Evolutionary conservation across 37 sponge, comb jelly and placozoan genomes (phyloP), one percentile per base, ranked within the genome.

Genomic region (Agelas oroides): DNA sequence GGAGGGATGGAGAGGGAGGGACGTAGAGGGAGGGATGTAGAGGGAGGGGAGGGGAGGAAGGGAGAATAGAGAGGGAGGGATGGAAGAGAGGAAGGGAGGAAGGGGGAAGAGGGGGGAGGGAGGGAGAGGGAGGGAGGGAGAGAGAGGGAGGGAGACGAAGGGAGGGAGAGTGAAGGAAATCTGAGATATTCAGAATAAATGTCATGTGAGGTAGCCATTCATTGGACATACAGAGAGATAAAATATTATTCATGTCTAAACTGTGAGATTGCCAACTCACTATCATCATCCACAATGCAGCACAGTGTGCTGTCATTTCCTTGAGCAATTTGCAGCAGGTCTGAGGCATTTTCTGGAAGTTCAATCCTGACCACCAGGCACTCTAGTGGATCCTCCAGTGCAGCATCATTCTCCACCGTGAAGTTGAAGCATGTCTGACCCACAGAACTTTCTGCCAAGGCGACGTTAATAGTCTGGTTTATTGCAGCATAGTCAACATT

Each of bases 211-310:
- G n/a, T n/a, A n/a, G n/a, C n/a, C n/a, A n/a, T n/a, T n/a, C n/a
- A n/a, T n/a, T n/a, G n/a, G n/a, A n/a, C n/a, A n/a, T n/a, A n/a
- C n/a, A n/a, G n/a, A n/a, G n/a, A n/a, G n/a, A n/a, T n/a, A n/a
- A n/a, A n/a, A n/a, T n/a, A n/a, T n/a, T n/a, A n/a, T n/a, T n/a
- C n/a, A n/a, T n/a, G n/a, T n/a, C n/a, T n/a, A n/a, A n/a, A n/a
- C n/a, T n/a, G n/a, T n/a, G n/a, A n/a, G n/a, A n/a, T n/a, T 31
- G 28, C 40, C n/a, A 60, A 32, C 84, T 28, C 66, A 84, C 84
- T 55, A 53, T 84, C 76, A 75, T 84, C 75, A 32, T 84, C 76
- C 34, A 21, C 37, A 64, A 84, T 84, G 76, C 61, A 73, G 52
- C 73, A 39, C n/a, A 73, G 8, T 17, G 79, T 21, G 39, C 53